Conservation (phyloP, 2,888 invertebrate genomes). For the Synergus laeviventris region DNA sequence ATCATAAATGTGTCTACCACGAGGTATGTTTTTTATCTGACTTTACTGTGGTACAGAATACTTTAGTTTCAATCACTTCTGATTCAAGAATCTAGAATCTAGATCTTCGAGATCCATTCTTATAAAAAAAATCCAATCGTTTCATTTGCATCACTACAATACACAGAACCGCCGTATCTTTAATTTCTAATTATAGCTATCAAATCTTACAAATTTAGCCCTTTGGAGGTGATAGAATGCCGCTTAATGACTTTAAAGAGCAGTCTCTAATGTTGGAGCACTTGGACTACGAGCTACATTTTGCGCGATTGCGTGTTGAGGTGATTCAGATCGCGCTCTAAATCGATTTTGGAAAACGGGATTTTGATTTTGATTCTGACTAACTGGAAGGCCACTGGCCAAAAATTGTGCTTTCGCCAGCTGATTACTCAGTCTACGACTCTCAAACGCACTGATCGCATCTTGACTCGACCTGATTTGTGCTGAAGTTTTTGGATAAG, state of each 20-base stretch:
- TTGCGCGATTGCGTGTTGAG: slow-evolving; percentile 63
- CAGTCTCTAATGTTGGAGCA: slow-evolving; percentile 73
- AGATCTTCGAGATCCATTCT: neutral
- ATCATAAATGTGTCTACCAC: slow-evolving; percentile 1
- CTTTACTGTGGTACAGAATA: slow-evolving; percentile 3
- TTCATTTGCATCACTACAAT: slow-evolving; percentile 10
- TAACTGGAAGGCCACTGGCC: slow-evolving; percentile 59
- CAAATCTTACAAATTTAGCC: slow-evolving; percentile 11
- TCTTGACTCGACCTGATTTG: slow-evolving; percentile 27
- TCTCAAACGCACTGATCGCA: slow-evolving; percentile 62
- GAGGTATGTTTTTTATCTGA: slow-evolving; percentile 8
- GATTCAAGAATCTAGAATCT: neutral
- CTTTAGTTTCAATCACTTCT: slow-evolving; percentile 32
- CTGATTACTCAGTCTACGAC: slow-evolving; percentile 69
- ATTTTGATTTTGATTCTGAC: slow-evolving; percentile 55
- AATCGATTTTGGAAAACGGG: slow-evolving; percentile 65
- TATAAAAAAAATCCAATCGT: slow-evolving; percentile 13
- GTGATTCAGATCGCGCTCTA: slow-evolving; percentile 72
- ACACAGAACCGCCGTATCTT: slow-evolving; percentile 24
- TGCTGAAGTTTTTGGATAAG: slow-evolving; percentile 46
- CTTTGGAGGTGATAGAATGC: slow-evolving; percentile 32
- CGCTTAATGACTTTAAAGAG: slow-evolving; percentile 62
- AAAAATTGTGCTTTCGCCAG: slow-evolving; percentile 71
- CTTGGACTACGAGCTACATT: slow-evolving; percentile 72
- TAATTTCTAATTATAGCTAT: slow-evolving; percentile 10